Base-by-base conservation (phyloP, 2,797 vertebrate genomes). In the Tachyglossus aculeatus region DNA sequence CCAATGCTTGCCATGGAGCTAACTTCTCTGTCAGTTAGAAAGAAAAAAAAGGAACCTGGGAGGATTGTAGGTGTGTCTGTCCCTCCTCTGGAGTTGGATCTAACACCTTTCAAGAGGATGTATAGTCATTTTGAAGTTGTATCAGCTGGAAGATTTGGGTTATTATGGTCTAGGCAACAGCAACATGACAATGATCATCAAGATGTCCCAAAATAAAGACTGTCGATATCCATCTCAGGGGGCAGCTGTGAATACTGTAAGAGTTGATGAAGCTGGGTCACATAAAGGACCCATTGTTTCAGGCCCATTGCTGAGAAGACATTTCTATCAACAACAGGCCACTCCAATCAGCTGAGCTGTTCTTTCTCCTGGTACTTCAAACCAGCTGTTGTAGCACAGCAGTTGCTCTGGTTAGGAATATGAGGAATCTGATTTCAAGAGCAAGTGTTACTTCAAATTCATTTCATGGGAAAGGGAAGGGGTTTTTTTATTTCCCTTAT, bases 361-460 rank as follows among this genome's bases (percentile, higher is more conserved):
- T 19, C 43, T 50, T 60, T 7, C n/a, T 69, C 57, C 58, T 52
- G 43, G 39, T 13, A 11, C 65, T 74, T 41, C 70, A 9, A 7
- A 71, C 37, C 89, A 88, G 86, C 85, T 91, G 89, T 64, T 83
- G 19, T 33, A 16, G 13, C 22, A 9, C 58, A 83, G 60, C 90
- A 91, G 76, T 87, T 89, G 89, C 45, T 75, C 41, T 15, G 43
- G 29, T 64, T 78, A 83, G 69, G 88, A 81, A 78, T 50, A 83
- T 21, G 15, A 22, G 6, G 47, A 8, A 22, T 67, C 78, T 15
- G 0, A 0, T 88, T 88, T 85, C 85, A 48, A 69, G 19, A 69
- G 62, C 38, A 11, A 29, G 21, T 5, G 18, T 4, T 61, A 48
- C 73, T 54, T 59, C 25, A 57, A 1, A 71, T 68, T 74, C 25